These are phyloP conservation scores for Falco peregrinus DNA, from an alignment of 2,797 vertebrate genomes.

Conservation along the genomic window DNA sequence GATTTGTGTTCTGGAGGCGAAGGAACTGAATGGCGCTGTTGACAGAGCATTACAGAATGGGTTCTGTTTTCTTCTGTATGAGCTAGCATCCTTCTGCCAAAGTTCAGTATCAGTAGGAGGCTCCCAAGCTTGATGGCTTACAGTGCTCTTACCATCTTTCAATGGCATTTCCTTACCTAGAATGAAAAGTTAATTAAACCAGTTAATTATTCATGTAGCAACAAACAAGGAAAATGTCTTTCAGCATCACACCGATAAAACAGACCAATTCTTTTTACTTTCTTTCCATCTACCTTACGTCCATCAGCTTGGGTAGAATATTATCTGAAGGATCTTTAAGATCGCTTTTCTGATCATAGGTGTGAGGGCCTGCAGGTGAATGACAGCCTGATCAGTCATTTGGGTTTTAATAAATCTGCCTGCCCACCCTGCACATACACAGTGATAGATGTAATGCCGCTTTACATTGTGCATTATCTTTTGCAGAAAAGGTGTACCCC, in stretches of 20 bases:
- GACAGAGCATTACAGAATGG: background rate
- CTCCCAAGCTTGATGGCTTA: background rate
- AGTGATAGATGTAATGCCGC: no score
- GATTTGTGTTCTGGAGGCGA: background rate
- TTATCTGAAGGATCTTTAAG: background rate
- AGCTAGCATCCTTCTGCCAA: background rate
- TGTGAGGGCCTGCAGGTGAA: background rate
- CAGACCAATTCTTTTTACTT: background rate
- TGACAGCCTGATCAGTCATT: background rate
- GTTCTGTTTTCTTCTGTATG: fast-evolving
- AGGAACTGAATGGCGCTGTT: fast-evolving
- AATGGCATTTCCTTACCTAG: background rate
- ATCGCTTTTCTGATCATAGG: background rate
- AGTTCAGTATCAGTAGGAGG: background rate
- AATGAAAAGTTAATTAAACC: background rate
- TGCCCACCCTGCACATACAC: background rate
- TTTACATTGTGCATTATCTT: background rate
- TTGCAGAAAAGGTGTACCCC: background rate
- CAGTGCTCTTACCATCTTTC: background rate
- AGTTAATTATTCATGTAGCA: background rate
- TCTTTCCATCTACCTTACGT: background rate
- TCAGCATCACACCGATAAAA: background rate
- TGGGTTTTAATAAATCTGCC: background rate
- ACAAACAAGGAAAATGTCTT: background rate
- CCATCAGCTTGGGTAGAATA: background rate